Percentiles rank a stretch among this genome's conserved stretches.
These are phyloP conservation scores for Phaethon lepturus DNA, from an alignment of 2,113 vertebrate genomes.

Conservation along the genomic window DNA sequence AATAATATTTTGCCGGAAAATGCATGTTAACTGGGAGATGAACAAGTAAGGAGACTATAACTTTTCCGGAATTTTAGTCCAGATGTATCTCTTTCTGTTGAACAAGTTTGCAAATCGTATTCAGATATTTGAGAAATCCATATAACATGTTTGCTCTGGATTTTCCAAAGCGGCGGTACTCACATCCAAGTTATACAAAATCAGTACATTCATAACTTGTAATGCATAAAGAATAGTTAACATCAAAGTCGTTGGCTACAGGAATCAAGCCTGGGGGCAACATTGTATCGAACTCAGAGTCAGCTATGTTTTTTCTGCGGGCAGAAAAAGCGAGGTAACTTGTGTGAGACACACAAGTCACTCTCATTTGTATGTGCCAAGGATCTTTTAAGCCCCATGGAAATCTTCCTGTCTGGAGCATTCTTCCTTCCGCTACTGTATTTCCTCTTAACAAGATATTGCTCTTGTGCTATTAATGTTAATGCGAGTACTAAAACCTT, in stretches of 20 bases:
- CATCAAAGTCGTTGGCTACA: neutral
- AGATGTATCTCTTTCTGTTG: neutral
- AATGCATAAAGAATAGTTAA: neutral
- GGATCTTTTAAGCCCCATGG: neutral
- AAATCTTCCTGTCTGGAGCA: slow-evolving; percentile 5
- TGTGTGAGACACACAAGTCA: slow-evolving; percentile 7
- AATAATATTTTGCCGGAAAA: slow-evolving; percentile 11
- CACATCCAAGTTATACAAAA: neutral
- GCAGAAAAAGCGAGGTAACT: slow-evolving; percentile 10
- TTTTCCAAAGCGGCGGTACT: slow-evolving; percentile 7
- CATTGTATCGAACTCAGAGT: slow-evolving; percentile 44
- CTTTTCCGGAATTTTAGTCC: neutral
- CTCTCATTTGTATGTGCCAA: neutral
- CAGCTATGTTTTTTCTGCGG: neutral
- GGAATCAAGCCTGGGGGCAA: slow-evolving; percentile 11
- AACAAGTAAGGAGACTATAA: neutral
- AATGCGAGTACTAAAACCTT: slow-evolving; percentile 40
- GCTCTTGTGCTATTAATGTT: slow-evolving; percentile 32
- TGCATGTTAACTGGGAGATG: neutral
- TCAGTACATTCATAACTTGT: neutral
- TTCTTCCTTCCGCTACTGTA: slow-evolving; percentile 38
- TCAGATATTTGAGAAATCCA: neutral
- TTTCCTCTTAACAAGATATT: slow-evolving; percentile 33
- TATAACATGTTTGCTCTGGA: neutral
- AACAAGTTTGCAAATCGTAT: neutral